phyloP scores from a whole-genome alignment of 2,888 invertebrate genomes.

The Conchocele bisecta region DNA sequence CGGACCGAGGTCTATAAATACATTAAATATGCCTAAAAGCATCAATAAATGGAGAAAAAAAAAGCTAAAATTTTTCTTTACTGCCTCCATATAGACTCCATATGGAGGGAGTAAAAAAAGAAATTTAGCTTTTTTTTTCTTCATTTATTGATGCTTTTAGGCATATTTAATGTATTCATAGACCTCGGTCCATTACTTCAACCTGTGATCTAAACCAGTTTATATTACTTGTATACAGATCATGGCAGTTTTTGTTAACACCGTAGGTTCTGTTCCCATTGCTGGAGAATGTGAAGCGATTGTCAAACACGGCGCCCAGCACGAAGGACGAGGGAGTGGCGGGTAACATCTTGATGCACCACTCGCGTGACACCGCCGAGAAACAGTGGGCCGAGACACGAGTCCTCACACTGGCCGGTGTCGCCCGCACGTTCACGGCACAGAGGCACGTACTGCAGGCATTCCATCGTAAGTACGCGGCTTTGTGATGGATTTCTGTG shows the following conservation, averaged over 20 bases:
- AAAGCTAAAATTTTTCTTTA: too few relatives aligned
- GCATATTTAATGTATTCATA: too few relatives aligned
- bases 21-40: too few relatives aligned
- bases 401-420: constrained; percentile 88
- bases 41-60: too few relatives aligned
- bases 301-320: constrained; percentile 84
- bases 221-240: neutral
- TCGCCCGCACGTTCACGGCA: constrained; percentile 96
- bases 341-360: constrained; percentile 98
- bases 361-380: constrained; percentile 98
- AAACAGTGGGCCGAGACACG: constrained; percentile 99
- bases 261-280: constrained; percentile 93
- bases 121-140: too few relatives aligned
- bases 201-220: too few relatives aligned
- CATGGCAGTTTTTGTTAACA: neutral
- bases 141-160: too few relatives aligned
- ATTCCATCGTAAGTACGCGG: constrained; percentile 43
- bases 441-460: constrained; percentile 90
- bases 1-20: too few relatives aligned
- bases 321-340: constrained; percentile 82
- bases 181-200: too few relatives aligned
- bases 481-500: too few relatives aligned
- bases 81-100: too few relatives aligned
- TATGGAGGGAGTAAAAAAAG: too few relatives aligned
- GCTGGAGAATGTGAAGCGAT: constrained; percentile 92